These are phyloP conservation scores for Pollenia labialis DNA, from an alignment of 2,888 invertebrate genomes.

Conservation along the genomic window DNA sequence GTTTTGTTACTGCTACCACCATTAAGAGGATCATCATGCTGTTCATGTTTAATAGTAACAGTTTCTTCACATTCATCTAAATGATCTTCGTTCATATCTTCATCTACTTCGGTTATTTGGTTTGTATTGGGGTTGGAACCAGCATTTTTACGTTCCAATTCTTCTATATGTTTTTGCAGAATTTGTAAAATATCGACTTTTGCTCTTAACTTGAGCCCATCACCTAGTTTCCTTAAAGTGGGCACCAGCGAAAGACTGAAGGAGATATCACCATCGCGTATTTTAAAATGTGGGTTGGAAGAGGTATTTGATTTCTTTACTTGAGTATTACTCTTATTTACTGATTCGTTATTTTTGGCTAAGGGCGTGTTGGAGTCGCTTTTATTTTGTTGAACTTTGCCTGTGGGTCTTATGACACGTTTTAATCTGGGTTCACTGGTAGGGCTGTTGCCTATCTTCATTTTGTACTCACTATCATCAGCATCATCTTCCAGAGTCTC, in stretches of 20 bases:
- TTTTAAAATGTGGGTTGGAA: conserved; percentile 51
- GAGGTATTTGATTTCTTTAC: conserved; percentile 46
- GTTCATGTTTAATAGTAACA: conserved; percentile 58
- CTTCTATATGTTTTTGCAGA: too few species aligned
- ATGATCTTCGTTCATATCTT: conserved; percentile 61
- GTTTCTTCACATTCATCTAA: conserved; percentile 58
- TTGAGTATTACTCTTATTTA: conserved; percentile 35
- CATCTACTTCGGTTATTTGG: conserved; percentile 20
- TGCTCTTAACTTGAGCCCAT: conserved; percentile 59
- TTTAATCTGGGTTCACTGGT: not conserved
- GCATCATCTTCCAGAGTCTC: conserved; percentile 42
- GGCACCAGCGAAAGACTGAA: conserved; percentile 66
- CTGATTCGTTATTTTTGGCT: conserved; percentile 4
- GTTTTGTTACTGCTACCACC: conserved; percentile 59
- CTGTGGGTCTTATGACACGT: conserved; percentile 2
- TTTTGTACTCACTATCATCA: conserved; percentile 11
- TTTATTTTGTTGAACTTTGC: conserved; percentile 21
- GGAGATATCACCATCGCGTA: conserved; percentile 67
- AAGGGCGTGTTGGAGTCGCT: not conserved
- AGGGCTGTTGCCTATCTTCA: conserved; percentile 10
- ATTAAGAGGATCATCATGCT: conserved; percentile 56
- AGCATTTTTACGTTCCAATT: too few species aligned
- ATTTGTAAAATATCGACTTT: conserved; percentile 9
- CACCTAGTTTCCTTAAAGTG: conserved; percentile 58
- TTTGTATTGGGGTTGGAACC: not conserved